Evolutionary conservation across 2,888 invertebrate genomes (phyloP).

Genomic region (Drosophila putrida): DNA sequence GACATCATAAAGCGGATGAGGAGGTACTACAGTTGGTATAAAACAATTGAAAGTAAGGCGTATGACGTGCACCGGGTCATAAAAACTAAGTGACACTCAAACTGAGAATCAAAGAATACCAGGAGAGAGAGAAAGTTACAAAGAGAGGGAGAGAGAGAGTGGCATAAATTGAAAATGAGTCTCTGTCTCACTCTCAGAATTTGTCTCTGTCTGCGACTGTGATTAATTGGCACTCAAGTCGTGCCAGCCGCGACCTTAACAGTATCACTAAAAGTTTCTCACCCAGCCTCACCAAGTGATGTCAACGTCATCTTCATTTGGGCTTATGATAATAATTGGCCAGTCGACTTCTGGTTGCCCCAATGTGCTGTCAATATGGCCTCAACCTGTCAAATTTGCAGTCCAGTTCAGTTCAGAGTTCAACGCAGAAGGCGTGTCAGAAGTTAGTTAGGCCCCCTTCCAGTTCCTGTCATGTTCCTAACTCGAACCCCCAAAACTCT

Average conservation of each 20-base stretch:
- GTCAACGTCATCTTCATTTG: conserved; percentile 77
- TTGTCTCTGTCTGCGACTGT: conserved; percentile 46
- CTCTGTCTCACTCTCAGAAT: background rate
- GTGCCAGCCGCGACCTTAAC: conserved; percentile 55
- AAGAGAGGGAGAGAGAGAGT: background rate
- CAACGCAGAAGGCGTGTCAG: conserved; percentile 40
- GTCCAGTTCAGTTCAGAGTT: conserved; percentile 42
- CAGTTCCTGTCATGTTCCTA: conserved; percentile 36
- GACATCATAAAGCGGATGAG: conserved; percentile 42
- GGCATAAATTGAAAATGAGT: background rate
- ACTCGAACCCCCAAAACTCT: conserved; percentile 4
- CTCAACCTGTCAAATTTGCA: conserved; percentile 61
- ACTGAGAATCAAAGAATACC: background rate
- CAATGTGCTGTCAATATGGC: conserved; percentile 54
- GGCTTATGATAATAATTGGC: conserved; percentile 78
- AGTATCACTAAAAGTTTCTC: conserved; percentile 68
- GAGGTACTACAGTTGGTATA: conserved; percentile 64
- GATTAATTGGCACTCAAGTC: conserved; percentile 70
- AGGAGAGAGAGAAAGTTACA: background rate
- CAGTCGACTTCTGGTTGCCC: conserved; percentile 36
- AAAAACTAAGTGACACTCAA: conserved; percentile 78
- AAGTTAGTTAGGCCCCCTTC: conserved; percentile 47
- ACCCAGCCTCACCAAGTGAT: conserved; percentile 33
- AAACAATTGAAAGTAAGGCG: conserved; percentile 72
- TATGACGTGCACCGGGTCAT: conserved; percentile 47